Conservation (phyloP, 1,140 invertebrate species). For the Microplitis demolitor region DNA sequence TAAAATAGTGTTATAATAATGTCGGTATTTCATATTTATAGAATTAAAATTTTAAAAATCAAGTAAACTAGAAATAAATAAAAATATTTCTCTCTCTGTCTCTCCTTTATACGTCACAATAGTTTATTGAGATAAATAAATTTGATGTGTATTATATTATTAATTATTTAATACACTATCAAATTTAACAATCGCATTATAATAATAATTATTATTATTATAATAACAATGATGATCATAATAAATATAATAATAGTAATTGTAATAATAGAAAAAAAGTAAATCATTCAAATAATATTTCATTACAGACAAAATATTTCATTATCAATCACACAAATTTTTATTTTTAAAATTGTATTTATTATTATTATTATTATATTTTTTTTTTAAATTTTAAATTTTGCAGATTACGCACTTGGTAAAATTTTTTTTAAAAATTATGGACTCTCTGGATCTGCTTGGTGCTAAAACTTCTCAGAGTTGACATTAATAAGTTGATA, state of each 20-base stretch:
- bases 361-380: no score
- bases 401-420: no score
- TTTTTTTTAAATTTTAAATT: no score
- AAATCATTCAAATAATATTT: neutral
- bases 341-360: no score
- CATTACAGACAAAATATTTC: no score
- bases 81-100: slow-evolving; percentile 26
- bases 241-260: neutral
- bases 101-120: slow-evolving; percentile 59
- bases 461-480: no score
- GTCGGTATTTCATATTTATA: slow-evolving; percentile 36
- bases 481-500: no score
- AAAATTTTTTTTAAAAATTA: no score
- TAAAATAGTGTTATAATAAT: slow-evolving; percentile 37
- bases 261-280: slow-evolving; percentile 9
- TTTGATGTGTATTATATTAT: neutral
- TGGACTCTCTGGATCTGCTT: no score
- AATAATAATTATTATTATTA: slow-evolving; percentile 7
- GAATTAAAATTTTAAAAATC: slow-evolving; percentile 7
- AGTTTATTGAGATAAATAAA: slow-evolving; percentile 52
- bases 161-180: slow-evolving; percentile 42
- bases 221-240: neutral
- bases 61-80: slow-evolving; percentile 19
- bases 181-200: slow-evolving; percentile 46
- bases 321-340: no score